Conservation (phyloP, 2,797 vertebrate genomes). For the Florisuga fusca region DNA sequence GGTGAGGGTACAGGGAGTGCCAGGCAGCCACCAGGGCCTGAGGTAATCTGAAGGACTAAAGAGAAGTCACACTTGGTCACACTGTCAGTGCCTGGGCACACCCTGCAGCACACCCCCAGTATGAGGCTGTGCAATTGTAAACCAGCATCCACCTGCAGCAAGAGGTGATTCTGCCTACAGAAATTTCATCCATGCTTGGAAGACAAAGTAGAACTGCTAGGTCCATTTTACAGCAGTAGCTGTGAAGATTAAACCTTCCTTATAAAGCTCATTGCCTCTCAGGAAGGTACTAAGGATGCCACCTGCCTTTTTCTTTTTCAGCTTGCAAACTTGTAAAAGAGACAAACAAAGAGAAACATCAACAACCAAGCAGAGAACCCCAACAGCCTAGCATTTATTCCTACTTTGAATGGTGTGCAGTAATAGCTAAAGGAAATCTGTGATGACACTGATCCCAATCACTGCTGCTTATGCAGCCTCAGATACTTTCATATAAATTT, state of each 20-base stretch:
- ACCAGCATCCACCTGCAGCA: background rate
- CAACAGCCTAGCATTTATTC: rapidly evolving
- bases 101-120: no score
- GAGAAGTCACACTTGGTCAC: background rate
- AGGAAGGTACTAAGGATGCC: background rate
- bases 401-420: background rate
- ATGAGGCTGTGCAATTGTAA: background rate
- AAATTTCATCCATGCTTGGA: background rate
- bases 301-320: background rate
- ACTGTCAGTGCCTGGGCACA: rapidly evolving
- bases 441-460: background rate
- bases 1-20: rapidly evolving
- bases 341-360: background rate
- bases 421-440: rapidly evolving
- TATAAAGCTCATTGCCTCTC: background rate
- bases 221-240: background rate
- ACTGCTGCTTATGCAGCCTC: background rate
- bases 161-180: background rate
- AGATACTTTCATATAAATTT: rapidly evolving
- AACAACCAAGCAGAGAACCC: background rate
- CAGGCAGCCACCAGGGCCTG: rapidly evolving
- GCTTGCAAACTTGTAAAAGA: background rate
- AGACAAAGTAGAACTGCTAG: background rate
- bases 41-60: background rate
- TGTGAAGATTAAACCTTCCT: background rate